phyloP scores from a whole-genome alignment of 2,113 vertebrate species.

The Cepphus grylle region DNA sequence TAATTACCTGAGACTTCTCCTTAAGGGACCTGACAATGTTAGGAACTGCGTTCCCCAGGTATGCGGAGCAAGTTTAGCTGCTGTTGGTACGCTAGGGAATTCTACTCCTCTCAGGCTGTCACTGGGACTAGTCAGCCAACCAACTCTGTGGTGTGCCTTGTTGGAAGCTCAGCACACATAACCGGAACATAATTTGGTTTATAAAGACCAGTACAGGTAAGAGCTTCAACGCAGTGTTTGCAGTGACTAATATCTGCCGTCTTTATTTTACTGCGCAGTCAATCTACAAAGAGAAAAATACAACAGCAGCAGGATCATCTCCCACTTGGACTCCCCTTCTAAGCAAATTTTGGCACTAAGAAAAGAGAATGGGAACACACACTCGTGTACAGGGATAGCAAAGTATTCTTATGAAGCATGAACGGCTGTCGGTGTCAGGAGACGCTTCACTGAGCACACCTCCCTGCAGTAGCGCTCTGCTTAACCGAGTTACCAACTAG shows the following conservation, averaged over 20 bases:
- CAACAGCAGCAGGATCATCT: not conserved
- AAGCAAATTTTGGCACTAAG: not conserved
- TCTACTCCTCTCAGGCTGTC: not conserved
- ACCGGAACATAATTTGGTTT: not conserved
- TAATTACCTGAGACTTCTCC: not conserved
- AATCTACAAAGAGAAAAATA: not conserved
- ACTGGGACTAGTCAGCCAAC: not conserved
- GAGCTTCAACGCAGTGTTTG: not conserved
- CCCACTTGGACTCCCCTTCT: not conserved
- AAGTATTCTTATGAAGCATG: not conserved
- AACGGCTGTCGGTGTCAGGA: not conserved
- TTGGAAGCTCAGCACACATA: not conserved
- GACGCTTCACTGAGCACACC: not conserved
- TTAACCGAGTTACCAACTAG: not conserved
- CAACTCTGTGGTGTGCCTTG: not conserved
- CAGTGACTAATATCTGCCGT: not conserved
- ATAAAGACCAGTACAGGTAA: not conserved
- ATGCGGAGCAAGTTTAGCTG: not conserved
- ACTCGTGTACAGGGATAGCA: not conserved
- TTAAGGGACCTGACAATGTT: not conserved
- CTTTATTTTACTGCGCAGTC: not conserved
- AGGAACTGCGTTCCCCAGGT: not conserved
- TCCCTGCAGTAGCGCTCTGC: fast-evolving
- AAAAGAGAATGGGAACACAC: not conserved
- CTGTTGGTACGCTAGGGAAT: not conserved